These are phyloP conservation scores for Phymorhynchus buccinoides DNA, from an alignment of 1,140 invertebrate species.

Conservation along the genomic window DNA sequence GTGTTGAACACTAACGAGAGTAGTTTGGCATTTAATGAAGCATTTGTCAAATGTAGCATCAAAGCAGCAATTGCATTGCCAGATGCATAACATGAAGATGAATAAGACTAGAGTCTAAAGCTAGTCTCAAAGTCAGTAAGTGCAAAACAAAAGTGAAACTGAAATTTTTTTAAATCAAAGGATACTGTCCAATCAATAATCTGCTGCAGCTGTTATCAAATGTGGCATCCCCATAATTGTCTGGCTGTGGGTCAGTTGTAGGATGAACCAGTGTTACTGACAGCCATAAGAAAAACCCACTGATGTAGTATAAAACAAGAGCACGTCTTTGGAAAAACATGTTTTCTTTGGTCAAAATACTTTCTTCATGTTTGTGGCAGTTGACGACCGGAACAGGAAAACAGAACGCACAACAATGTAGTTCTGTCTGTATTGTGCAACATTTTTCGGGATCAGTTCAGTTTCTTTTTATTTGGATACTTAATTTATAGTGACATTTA, in stretches of 20 bases:
- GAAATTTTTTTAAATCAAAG: too few relatives aligned
- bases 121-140: neutral
- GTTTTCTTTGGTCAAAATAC: neutral
- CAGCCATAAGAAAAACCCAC: neutral
- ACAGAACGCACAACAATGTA: conserved; percentile 12
- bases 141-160: neutral
- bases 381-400: conserved; percentile 2
- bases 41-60: neutral
- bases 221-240: neutral
- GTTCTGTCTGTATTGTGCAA: neutral
- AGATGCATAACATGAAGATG: neutral
- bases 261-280: conserved; percentile 8
- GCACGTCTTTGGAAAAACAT: neutral
- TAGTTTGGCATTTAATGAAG: neutral
- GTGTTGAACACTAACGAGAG: too few relatives aligned
- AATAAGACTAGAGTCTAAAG: neutral
- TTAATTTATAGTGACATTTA: too few relatives aligned
- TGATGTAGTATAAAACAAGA: neutral
- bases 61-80: neutral
- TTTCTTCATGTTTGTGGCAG: neutral
- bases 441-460: neutral
- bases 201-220: conserved; percentile 44
- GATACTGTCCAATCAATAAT: conserved; percentile 63
- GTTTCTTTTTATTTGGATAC: too few relatives aligned
- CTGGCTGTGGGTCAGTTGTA: neutral